Evolutionary conservation across 1,140 invertebrate genomes (phyloP), one percentile per base, ranked within the genome.

Genomic region (Brachionus paranguensis): DNA sequence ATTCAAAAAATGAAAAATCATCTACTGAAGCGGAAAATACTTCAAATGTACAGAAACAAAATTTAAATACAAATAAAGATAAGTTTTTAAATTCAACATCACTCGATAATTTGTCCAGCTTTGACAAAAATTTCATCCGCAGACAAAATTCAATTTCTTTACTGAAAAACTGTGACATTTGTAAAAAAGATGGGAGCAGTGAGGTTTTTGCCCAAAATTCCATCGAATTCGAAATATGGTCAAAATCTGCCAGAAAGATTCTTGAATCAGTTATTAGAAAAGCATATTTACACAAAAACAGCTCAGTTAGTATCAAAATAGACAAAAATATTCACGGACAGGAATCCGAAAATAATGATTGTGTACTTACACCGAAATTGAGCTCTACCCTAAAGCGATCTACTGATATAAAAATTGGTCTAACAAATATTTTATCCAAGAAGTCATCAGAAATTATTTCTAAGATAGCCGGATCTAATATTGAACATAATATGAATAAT

Each of bases 341-440:
- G 3, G 41, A 43, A 47, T 43, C 17, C 37, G 41, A 74, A 45
- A 74, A 74, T 43, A 20, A 12, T 37, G 17, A 45, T 50, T n/a
- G 27, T 20, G 27, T 24, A 17, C 3, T 64, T 0, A 64, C 78
- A 27, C 78, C 78, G 29, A 60, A 43, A 68, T 64, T 27, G 33
- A 81, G 41, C 12, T 81, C 78, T 20, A 81, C 78, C 41, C 27
- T 81, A 14, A 81, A 81, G 27, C 50, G 78, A 10, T 81, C 78
- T 2, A 47, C 20, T 27, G 78, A 81, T 37, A 60, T 64, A 12
- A 81, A 64, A 47, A 37, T 81, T 20, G 20, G 53, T 41, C n/a
- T 81, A 6, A 6, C 6, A 24, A 81, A 81, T 12, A 60, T 81
- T 10, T 47, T 81, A 12, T 11, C n/a, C n/a, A 81, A 81, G 24